Base-by-base conservation (phyloP, 2,113 vertebrate species). In the Lepisosteus oculatus region DNA sequence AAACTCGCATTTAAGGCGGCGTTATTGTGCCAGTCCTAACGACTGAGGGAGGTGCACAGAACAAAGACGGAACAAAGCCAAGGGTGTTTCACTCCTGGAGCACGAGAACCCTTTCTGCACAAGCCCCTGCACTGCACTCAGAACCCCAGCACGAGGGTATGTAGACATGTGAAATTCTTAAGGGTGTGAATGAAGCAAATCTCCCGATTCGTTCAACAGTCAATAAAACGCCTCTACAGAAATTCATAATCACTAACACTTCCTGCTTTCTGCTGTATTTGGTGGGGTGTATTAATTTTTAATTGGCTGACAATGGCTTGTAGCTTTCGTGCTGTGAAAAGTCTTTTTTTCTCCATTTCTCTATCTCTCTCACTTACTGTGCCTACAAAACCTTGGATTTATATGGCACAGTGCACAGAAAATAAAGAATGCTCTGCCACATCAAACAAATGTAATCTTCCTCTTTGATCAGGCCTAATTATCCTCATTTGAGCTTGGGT, bases 381-480 rank as follows among this genome's bases (percentile, higher is more conserved):
- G n/a, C 0, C 66, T 13, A 29, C 29, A 59, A 14, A 59, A 75
- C 17, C 65, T 44, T 43, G 75, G 6, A 62, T 44, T 43, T n/a
- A 6, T 62, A 62, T 56, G 72, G 11, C n/a, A 61, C 43, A 43
- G 14, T n/a, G 70, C 62, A 45, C 43, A 68, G 67, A 78, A 79
- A 72, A 73, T 70, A 69, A 67, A 70, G 45, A n/a, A 44, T 75
- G 61, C 61, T 61, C 70, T 65, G 74, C 78, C 72, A 69, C 51
- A 2, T 73, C 70, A 74, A 55, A 61, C 68, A 29, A 69, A 70
- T 74, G 59, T 69, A 77, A 78, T 83, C 75, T 76, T 63, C 73
- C 57, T 14, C 75, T 81, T 72, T 78, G 76, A 86, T 80, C 59
- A 43, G 45, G 65, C 71, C 64, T 84, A 84, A 86, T 86, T 79